Evolutionary conservation across 2,797 vertebrate genomes (phyloP), one percentile per base, ranked within the genome.

Genomic region (Myiotriccus ornatus): DNA sequence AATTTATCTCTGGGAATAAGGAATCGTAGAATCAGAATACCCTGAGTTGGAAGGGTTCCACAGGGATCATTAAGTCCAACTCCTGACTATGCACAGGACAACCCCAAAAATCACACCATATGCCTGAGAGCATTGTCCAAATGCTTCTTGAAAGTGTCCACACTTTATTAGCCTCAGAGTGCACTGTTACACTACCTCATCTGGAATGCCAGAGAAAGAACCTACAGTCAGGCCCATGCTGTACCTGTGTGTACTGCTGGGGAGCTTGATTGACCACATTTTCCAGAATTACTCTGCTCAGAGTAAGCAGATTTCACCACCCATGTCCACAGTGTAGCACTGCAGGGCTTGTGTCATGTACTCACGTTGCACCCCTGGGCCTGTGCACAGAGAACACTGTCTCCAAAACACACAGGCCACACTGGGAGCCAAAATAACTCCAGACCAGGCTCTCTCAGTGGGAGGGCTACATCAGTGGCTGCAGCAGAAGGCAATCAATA

Each of bases 321-420:
- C 0, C 6, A 1, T 27, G 49, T 62, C 53, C 24, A 4, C 55
- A 88, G 55, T 0, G 1, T 28, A 82, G 53, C 59, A 46, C 49
- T 55, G 39, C 67, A 78, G 70, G 53, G 69, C 35, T 34, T 34
- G 35, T 67, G 52, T 50, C 15, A 4, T 56, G 30, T 82, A 63
- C 30, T 88, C 30, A 12, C 16, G 9, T 41, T 44, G 70, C 18
- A 16, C 25, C 12, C 21, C 19, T 67, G 49, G n/a, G 13, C 52
- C 34, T 44, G 5, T 44, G n/a, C 30, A 60, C 35, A n/a, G 34
- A 37, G 18, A 88, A 37, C 20, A 9, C n/a, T 34, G 44, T 44
- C 41, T 67, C 62, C 55, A n/a, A 81, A 84, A 56, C 37, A 60
- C 46, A 34, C 28, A 65, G 47, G 49, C 44, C 35, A 50, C 12